Conservation (phyloP, 2,113 vertebrate species). For the Coryphaenoides rupestris region DNA sequence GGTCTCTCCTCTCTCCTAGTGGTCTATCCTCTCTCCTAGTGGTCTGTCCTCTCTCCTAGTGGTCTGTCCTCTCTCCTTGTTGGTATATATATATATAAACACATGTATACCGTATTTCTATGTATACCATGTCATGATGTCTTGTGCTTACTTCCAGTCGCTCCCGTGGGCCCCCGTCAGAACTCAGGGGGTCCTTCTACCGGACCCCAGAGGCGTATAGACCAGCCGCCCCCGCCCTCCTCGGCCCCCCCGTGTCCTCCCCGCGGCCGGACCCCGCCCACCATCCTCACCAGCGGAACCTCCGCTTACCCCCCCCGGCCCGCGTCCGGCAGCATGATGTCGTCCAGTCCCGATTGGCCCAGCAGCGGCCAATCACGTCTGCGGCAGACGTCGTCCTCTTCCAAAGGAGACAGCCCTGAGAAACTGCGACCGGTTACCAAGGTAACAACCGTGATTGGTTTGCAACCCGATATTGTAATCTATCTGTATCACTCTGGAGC, state of each 20-base stretch:
- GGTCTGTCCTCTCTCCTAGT: no score
- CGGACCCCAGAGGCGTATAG: conserved; percentile 87
- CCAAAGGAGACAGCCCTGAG: conserved; percentile 93
- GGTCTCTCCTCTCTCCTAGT: no score
- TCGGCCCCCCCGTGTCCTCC: conserved; percentile 73
- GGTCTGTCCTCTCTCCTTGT: background rate
- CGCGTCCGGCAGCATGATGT: conserved; percentile 87
- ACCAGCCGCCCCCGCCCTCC: conserved; percentile 77
- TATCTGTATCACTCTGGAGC: no score
- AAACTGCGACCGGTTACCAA: conserved; percentile 72
- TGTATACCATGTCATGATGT: conserved; percentile 11
- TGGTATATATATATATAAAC: background rate
- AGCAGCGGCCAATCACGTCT: conserved; percentile 71
- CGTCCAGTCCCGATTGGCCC: conserved; percentile 76
- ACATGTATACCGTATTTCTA: background rate
- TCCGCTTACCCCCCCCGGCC: conserved; percentile 83
- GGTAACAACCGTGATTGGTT: conserved; percentile 30
- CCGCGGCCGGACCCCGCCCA: conserved; percentile 87
- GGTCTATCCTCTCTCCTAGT: no score
- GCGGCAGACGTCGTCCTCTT: conserved; percentile 90
- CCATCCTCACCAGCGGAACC: conserved; percentile 74
- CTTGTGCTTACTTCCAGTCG: conserved; percentile 26
- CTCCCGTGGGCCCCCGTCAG: conserved; percentile 42
- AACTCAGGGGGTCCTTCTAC: conserved; percentile 30
- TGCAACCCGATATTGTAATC: no score